These are phyloP conservation scores for Drosophila setosimentum DNA, from an alignment of 2,888 invertebrate species.

Conservation along the genomic window DNA sequence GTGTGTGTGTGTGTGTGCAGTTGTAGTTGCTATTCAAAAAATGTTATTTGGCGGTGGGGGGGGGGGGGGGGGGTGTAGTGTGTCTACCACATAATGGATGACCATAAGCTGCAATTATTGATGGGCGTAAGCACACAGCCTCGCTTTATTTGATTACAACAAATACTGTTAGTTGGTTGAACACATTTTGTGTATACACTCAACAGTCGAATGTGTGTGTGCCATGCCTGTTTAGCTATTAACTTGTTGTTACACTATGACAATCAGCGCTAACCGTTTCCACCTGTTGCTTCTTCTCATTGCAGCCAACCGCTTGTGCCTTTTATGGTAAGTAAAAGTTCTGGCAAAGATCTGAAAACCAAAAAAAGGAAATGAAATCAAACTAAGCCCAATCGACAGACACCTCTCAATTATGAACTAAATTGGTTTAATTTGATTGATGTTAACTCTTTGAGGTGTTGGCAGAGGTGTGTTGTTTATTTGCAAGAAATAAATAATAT, in stretches of 20 bases:
- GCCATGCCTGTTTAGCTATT: constrained; percentile 1
- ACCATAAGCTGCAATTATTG: constrained; percentile 75
- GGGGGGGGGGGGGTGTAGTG: neutral
- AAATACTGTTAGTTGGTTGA: constrained; percentile 13
- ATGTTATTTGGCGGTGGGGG: neutral
- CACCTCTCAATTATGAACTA: constrained; percentile 5
- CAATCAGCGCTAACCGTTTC: constrained; percentile 41
- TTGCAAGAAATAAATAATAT: neutral
- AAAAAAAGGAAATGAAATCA: neutral
- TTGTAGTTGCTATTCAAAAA: constrained; percentile 2
- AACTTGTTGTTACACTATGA: neutral
- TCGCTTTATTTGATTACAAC: constrained; percentile 42
- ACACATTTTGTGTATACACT: constrained; percentile 8
- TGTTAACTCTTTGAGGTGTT: neutral
- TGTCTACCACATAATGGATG: constrained; percentile 57
- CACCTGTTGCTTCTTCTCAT: constrained; percentile 45
- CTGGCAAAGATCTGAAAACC: constrained; percentile 12
- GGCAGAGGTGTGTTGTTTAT: neutral
- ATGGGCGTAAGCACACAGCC: constrained; percentile 51
- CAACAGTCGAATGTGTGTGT: neutral
- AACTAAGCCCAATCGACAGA: neutral
- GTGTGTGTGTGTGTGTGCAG: neutral
- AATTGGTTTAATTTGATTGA: neutral
- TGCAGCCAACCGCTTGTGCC: constrained; percentile 56
- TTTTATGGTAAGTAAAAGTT: constrained; percentile 69